Evolutionary conservation across 37 sponge, comb jelly and placozoan genomes (phyloP).

Genomic region (Haliclona indistincta): DNA sequence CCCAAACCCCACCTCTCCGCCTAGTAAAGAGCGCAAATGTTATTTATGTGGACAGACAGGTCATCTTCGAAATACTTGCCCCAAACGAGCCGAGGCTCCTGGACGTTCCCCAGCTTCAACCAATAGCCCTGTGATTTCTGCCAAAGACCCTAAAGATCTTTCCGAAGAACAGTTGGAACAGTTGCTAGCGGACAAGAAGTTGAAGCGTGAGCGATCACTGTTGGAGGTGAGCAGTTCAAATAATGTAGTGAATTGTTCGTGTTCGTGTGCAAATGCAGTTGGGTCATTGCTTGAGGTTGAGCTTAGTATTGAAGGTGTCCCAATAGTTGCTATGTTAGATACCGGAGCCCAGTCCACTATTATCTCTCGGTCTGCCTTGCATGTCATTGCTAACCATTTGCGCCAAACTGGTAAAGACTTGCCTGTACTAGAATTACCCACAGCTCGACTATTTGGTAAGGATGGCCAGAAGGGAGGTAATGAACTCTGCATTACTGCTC

Average conservation of each 20-base stretch:
- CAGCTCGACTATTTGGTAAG: constrained; percentile 23
- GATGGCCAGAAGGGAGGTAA: constrained; percentile 3
- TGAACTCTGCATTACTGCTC: constrained; percentile 8
- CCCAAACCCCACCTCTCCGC: neutral
- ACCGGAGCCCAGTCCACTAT: constrained; percentile 50
- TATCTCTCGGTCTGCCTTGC: constrained; percentile 10
- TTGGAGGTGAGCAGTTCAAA: constrained; percentile 25
- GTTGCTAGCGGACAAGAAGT: neutral
- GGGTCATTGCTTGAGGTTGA: constrained; percentile 7
- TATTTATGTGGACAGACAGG: constrained; percentile 1
- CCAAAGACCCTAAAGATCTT: neutral
- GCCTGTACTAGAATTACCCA: constrained; percentile 2
- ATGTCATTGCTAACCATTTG: neutral
- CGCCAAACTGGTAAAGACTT: neutral
- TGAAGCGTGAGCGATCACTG: neutral
- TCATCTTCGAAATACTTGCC: constrained; percentile 5
- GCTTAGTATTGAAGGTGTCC: constrained; percentile 18
- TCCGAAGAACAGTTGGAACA: neutral
- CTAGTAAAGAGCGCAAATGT: neutral
- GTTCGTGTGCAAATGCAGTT: constrained; percentile 26
- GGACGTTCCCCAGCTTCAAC: neutral
- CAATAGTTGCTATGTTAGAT: constrained; percentile 16
- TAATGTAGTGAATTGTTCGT: neutral
- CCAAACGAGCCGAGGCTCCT: neutral
- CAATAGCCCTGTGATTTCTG: neutral